Evolutionary conservation across 2,888 invertebrate genomes (phyloP).

Genomic region (Asteroscopus sphinx): DNA sequence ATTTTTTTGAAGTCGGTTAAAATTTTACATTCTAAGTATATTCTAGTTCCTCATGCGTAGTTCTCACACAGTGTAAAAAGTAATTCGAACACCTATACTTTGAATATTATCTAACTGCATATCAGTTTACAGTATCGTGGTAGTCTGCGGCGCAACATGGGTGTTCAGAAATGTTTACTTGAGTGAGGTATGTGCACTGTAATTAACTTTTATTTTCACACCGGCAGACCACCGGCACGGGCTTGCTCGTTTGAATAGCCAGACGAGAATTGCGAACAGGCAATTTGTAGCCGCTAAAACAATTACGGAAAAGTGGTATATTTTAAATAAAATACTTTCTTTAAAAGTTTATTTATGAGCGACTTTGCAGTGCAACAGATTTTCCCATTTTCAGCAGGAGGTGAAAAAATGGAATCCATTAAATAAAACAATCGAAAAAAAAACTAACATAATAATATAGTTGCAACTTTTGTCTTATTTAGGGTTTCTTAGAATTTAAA

Average conservation of each 20-base stretch:
- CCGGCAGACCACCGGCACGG: conserved; percentile 52
- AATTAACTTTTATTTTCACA: conserved; percentile 77
- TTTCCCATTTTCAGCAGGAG: too few species aligned
- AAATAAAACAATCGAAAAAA: too few species aligned
- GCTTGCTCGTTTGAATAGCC: conserved; percentile 44
- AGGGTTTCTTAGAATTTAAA: not conserved
- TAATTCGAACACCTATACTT: not conserved
- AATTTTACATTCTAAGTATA: too few species aligned
- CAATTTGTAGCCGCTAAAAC: conserved; percentile 39
- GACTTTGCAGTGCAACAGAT: too few species aligned
- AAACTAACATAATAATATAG: too few species aligned
- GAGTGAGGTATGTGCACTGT: conserved; percentile 63
- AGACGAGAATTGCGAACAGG: conserved; percentile 44
- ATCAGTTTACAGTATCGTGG: conserved; percentile 50
- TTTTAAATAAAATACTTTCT: conserved; percentile 14
- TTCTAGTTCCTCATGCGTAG: too few species aligned
- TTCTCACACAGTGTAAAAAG: conserved; percentile 17
- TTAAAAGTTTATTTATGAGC: too few species aligned
- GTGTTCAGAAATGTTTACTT: conserved; percentile 79
- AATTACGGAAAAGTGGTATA: conserved; percentile 17
- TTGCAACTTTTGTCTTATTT: not conserved
- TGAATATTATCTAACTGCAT: conserved; percentile 42
- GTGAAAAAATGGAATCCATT: too few species aligned
- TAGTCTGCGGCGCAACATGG: conserved; percentile 66
- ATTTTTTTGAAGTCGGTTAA: too few species aligned